phyloP scores from a whole-genome alignment of 2,888 invertebrate genomes.

The Drosophila merina region DNA sequence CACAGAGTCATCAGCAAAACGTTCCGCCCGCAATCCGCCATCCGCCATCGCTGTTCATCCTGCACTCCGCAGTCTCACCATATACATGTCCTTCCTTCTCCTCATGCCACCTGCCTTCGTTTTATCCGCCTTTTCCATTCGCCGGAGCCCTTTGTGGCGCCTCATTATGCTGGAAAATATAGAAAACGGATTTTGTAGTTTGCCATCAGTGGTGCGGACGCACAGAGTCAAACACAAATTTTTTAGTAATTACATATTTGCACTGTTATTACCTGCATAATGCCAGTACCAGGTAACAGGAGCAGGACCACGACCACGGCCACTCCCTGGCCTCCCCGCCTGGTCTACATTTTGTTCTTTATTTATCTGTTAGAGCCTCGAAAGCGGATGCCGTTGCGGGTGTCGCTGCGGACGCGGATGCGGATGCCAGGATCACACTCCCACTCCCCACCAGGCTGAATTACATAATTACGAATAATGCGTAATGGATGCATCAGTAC shows the following conservation, averaged over 20 bases:
- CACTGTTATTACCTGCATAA: constrained; percentile 35
- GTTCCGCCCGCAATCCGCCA: constrained; percentile 2
- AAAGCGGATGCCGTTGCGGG: not conserved
- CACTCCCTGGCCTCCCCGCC: no score
- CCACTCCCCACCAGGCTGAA: constrained; percentile 33
- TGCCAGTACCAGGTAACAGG: not conserved
- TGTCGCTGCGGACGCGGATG: not conserved
- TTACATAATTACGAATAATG: constrained; percentile 68
- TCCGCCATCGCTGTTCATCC: not conserved
- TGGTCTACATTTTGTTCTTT: constrained; percentile 23
- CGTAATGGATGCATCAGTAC: constrained; percentile 40
- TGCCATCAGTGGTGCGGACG: constrained; percentile 15
- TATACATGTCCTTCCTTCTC: not conserved
- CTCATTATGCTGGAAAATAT: constrained; percentile 39
- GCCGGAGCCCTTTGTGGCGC: constrained; percentile 9
- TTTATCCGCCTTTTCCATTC: not conserved
- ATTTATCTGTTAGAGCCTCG: constrained; percentile 35
- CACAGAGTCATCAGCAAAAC: constrained; percentile 43
- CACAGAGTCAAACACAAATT: constrained; percentile 7
- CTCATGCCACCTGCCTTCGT: no score
- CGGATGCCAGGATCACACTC: not conserved
- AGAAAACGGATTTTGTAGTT: constrained; percentile 45
- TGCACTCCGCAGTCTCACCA: not conserved
- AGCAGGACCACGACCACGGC: not conserved
- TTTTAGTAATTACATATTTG: constrained; percentile 54